A percentile compares a stretch with the other conserved stretches of the same genome.
phyloP scores from a whole-genome alignment of 35 echinoderm and acorn worm species.

The Lytechinus variegatus region DNA sequence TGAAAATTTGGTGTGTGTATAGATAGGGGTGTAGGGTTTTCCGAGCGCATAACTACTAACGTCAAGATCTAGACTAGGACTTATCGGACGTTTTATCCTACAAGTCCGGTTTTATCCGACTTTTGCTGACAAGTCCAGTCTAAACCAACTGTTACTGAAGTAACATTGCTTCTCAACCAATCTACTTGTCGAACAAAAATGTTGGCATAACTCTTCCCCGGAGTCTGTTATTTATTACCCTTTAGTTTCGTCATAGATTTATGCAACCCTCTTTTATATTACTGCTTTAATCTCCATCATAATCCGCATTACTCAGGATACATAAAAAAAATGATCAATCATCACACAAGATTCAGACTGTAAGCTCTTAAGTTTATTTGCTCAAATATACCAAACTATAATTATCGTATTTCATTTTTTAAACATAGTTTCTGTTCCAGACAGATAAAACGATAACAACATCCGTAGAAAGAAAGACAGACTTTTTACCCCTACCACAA shows the following conservation, averaged over 20 bases:
- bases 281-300: neutral
- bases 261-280: neutral
- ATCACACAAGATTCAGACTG: neutral
- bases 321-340: neutral
- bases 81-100: no score
- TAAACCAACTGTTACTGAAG: no score
- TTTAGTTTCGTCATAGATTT: neutral
- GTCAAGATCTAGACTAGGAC: no score
- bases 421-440: neutral
- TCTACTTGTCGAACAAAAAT: no score
- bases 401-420: neutral
- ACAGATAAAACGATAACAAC: neutral
- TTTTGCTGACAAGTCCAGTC: no score
- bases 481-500: neutral
- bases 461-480: constrained; percentile 1
- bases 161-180: no score
- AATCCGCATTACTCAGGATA: neutral
- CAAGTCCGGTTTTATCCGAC: no score
- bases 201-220: no score
- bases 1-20: no score
- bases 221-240: neutral
- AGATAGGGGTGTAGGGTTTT: no score
- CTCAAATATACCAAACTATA: constrained; percentile 14
- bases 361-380: neutral
- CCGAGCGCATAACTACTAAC: no score